Evolutionary conservation across 2,797 vertebrate species (phyloP), one percentile per base, ranked within the genome.

Genomic region (Sebastolobus alascanus): DNA sequence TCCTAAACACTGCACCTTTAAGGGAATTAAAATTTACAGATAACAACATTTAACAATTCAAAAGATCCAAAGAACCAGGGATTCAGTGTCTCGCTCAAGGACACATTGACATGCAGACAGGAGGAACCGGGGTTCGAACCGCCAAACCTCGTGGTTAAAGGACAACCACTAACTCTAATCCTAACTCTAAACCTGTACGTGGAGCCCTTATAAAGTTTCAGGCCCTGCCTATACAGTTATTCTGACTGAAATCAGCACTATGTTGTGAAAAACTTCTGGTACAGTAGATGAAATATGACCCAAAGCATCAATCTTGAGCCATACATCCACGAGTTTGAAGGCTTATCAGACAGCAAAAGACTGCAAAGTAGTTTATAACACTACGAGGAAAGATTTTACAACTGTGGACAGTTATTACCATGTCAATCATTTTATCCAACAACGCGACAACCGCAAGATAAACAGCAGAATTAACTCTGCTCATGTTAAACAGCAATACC

Each of bases 401-500:
- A n/a, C 50, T 54, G 8, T 54, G 56, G 25, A 18, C 12, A 50
- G 2, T 61, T 52, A 33, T 22, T 43, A 59, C 27, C 0, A 25
- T 5, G 38, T 61, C 13, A 20, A 22, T 61, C 38, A 64, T 73
- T 16, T 18, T 7, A 60, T 22, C 27, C 16, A 22, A 12, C 38
- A 22, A 22, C 7, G 1, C 4, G 1, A 33, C 18, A 8, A 0
- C 4, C 0, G 3, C 3, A 12, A 33, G 13, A 35, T 25, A 7
- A 73, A 63, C 31, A 54, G 59, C 1, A 4, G 20, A 68, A 54
- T 54, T 20, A 54, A 22, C 12, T 7, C 11, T 54, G 31, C 13
- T 22, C 20, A 35, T 68, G 65, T 50, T 31, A 3, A 29, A 18
- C 8, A 65, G 63, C 38, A 37, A 63, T 40, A 50, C 18, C 46